A percentile compares a stretch with the other conserved stretches of the same genome.
Evolutionary conservation across 2,888 invertebrate species (phyloP).

Genomic region (Cosmopolites sordidus): DNA sequence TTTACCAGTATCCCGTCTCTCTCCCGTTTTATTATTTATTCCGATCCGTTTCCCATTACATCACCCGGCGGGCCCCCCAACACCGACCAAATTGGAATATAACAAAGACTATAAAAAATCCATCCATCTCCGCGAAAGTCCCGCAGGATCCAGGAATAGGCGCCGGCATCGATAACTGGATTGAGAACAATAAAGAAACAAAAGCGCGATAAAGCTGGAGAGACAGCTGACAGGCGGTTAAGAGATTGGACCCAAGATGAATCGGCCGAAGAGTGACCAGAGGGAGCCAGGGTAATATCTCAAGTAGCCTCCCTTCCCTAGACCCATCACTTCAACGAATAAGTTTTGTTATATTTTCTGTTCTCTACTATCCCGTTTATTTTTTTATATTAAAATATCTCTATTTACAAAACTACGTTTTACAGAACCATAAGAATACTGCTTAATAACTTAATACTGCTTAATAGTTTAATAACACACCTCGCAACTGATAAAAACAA

Average conservation of each 20-base stretch:
- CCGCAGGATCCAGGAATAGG: constrained; percentile 40
- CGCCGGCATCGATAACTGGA: constrained; percentile 48
- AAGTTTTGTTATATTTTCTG: no score
- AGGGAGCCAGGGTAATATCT: constrained; percentile 16
- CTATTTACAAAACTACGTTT: no score
- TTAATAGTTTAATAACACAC: no score
- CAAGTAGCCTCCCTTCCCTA: neutral
- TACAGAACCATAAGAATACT: no score
- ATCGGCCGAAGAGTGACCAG: constrained; percentile 41
- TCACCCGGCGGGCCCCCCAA: neutral
- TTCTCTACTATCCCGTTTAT: no score
- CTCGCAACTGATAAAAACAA: no score
- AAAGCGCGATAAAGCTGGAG: constrained; percentile 47
- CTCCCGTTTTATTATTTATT: neutral
- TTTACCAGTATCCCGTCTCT: neutral
- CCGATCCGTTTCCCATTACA: neutral
- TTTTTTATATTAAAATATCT: no score
- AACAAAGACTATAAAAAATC: constrained; percentile 44
- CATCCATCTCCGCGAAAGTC: constrained; percentile 46
- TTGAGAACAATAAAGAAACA: constrained; percentile 51
- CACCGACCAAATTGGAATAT: constrained; percentile 32
- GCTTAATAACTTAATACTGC: no score
- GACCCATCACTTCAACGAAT: no score
- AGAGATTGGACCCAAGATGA: constrained; percentile 48
- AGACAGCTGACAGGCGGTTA: constrained; percentile 49